These are phyloP conservation scores for Pinna nobilis DNA, from an alignment of 1,140 invertebrate genomes.

Conservation along the genomic window DNA sequence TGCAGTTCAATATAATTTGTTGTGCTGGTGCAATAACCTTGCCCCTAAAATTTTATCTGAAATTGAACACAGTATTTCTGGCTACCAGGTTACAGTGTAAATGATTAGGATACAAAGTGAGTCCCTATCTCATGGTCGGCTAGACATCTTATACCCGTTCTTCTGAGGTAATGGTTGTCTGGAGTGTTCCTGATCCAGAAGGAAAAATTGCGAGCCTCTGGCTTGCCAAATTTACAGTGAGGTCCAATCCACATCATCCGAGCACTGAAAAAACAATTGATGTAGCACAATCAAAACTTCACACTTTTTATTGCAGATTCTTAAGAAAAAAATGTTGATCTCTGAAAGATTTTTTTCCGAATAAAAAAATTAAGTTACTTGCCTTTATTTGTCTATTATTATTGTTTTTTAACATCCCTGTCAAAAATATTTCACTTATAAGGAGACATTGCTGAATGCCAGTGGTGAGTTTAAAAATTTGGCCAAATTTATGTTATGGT, in stretches of 20 bases:
- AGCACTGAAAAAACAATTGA: conserved; percentile 59
- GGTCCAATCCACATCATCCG: conserved; percentile 72
- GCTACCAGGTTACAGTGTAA: neutral
- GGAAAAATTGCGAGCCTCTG: conserved; percentile 67
- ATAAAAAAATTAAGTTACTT: too few species aligned
- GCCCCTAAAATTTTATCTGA: too few species aligned
- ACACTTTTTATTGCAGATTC: neutral
- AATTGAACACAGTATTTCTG: too few species aligned
- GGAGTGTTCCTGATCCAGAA: conserved; percentile 68
- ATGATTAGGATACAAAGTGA: conserved; percentile 73
- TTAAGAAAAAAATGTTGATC: neutral
- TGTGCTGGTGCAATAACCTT: too few species aligned
- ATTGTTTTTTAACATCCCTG: too few species aligned
- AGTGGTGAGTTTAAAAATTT: too few species aligned
- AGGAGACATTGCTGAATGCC: too few species aligned
- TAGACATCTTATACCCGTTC: conserved; percentile 68
- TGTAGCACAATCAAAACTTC: neutral
- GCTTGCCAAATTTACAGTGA: conserved; percentile 60
- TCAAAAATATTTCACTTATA: too few species aligned
- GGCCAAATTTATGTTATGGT: too few species aligned
- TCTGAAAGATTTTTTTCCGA: neutral
- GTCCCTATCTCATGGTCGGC: conserved; percentile 74
- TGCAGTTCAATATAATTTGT: too few species aligned
- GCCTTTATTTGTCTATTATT: too few species aligned
- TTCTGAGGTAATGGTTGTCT: conserved; percentile 69